Base-by-base conservation (phyloP, 2,888 invertebrate genomes). In the Dione vanillae region DNA sequence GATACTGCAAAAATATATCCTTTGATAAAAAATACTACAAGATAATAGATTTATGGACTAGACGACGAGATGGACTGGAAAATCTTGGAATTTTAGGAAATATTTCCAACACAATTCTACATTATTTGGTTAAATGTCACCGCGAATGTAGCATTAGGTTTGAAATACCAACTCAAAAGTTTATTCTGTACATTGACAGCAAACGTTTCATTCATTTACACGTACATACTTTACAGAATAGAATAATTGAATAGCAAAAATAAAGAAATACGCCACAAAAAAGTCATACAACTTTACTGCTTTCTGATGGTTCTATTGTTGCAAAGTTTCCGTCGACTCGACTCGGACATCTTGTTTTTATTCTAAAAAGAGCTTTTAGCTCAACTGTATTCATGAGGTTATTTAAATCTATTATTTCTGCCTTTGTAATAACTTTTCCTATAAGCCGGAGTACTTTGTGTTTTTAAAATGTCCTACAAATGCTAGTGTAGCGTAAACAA, bases 1-100 rank as follows among this genome's bases (percentile, higher is more conserved):
- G 70, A 71, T 69, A 71, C 72, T 69, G 74, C 74, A 76, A 78
- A 78, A 77, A 75, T 74, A 71, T 73, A 70, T 71, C 74, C 75
- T 69, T 67, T 37, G 75, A 74, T 74, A 74, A 70, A 47, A 47
- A 67, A 45, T 61, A 45, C 45, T 61, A 45, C 61, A 61, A 27
- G 45, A 45, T 61, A 61, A 61, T 61, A 61, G 61, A 61, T 64
- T 35, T 49, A 49, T 49, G 64, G 49, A 49, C 61, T 61, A 64
- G 49, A 64, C n/a, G 64, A 19, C 49, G 35, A 47, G 35, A 64
- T 64, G 35, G 64, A 64, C 37, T 64, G 37, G 47, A 64, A 43
- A 61, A 45, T 16, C n/a, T 35, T 45, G 45, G 45, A n/a, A n/a
- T n/a, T n/a, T n/a, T n/a, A n/a, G n/a, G n/a, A n/a, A n/a, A n/a